phyloP scores from a whole-genome alignment of 2,888 invertebrate species.

The Epirrhoe alternata region DNA sequence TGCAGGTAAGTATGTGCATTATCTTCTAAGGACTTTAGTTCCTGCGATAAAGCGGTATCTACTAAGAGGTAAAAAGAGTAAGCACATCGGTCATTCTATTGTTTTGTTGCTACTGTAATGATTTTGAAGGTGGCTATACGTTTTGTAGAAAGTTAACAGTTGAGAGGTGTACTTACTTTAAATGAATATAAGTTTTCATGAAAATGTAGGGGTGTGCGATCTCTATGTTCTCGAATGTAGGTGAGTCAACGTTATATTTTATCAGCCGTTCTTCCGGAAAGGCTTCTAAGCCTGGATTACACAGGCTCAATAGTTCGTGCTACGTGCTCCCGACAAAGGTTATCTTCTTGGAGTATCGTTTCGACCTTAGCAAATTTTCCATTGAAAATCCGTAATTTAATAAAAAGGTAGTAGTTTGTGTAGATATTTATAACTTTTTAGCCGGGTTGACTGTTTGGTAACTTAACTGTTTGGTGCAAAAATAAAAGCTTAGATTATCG shows the following conservation, averaged over 20 bases:
- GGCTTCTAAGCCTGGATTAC: constrained; percentile 69
- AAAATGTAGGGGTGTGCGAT: not conserved
- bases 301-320: constrained; percentile 51
- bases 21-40: too few species aligned
- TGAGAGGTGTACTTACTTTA: too few species aligned
- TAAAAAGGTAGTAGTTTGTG: constrained; percentile 39
- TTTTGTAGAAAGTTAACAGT: too few species aligned
- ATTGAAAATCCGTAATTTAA: constrained; percentile 38
- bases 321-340: constrained; percentile 50
- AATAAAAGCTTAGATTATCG: too few species aligned
- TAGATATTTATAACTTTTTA: constrained; percentile 32
- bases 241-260: constrained; percentile 16
- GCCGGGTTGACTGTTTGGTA: too few species aligned
- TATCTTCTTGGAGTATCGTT: constrained; percentile 42
- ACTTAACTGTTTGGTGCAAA: too few species aligned
- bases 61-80: too few species aligned
- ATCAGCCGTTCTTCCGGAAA: constrained; percentile 38
- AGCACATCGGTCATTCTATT: too few species aligned
- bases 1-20: too few species aligned
- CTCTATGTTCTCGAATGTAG: not conserved
- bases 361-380: constrained; percentile 33
- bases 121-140: too few species aligned
- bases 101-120: too few species aligned
- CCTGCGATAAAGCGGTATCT: too few species aligned
- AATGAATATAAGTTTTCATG: not conserved